phyloP scores from a whole-genome alignment of 2,888 invertebrate species.

The Odontomyia ornata region DNA sequence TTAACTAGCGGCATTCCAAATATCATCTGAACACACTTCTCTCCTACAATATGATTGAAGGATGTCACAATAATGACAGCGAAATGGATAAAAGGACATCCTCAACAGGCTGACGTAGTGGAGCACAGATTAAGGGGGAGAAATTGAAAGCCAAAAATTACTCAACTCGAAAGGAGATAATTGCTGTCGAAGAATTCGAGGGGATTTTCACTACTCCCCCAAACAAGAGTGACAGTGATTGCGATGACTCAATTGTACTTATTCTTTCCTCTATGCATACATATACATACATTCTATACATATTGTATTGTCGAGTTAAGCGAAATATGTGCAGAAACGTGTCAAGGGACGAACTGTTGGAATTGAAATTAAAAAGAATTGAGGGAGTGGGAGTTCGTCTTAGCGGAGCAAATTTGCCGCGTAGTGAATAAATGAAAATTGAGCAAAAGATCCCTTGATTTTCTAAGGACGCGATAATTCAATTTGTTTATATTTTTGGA shows the following conservation, averaged over 20 bases:
- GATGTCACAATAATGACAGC: conserved; percentile 22
- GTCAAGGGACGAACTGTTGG: not conserved
- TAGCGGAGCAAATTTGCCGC: conserved; percentile 30
- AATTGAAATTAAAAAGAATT: conserved; percentile 17
- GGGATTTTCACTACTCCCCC: conserved; percentile 31
- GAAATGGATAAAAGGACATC: conserved; percentile 35
- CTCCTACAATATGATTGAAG: conserved; percentile 21
- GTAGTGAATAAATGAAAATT: conserved; percentile 38
- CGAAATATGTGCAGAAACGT: conserved; percentile 26
- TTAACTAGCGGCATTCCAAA: no score
- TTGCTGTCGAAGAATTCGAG: conserved; percentile 32
- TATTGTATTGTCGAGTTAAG: not conserved
- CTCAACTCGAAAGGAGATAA: conserved; percentile 41
- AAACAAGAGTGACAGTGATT: conserved; percentile 39
- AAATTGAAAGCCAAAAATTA: conserved; percentile 41
- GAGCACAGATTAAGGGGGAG: conserved; percentile 14
- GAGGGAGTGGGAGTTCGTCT: not conserved
- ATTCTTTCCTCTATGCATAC: not conserved
- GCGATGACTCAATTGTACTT: conserved; percentile 44
- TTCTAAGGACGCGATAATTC: conserved; percentile 38
- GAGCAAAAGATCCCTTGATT: conserved; percentile 39
- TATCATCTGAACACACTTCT: not conserved
- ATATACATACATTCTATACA: not conserved
- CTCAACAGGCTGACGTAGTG: conserved; percentile 29
- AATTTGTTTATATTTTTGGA: conserved; percentile 37